Percentiles rank a stretch among this genome's conserved stretches.
Conservation (phyloP, 1,140 invertebrate genomes). For the Sminthurinus signatus region DNA sequence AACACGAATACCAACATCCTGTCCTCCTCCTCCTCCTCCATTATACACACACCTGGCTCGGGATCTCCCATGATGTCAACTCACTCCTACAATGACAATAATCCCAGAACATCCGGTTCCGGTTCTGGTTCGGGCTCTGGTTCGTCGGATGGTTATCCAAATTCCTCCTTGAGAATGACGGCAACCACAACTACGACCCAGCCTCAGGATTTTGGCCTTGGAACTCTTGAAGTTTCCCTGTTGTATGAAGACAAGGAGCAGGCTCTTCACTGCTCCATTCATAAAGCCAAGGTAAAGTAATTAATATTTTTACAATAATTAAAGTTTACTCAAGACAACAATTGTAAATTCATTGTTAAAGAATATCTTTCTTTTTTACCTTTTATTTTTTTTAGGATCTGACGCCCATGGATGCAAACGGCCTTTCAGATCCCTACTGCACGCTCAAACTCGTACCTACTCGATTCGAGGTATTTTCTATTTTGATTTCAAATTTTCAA, state of each 20-base stretch:
- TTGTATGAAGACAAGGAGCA: constrained; percentile 68
- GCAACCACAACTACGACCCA: no score
- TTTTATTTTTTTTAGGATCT: constrained; percentile 51
- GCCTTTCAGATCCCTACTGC: constrained; percentile 85
- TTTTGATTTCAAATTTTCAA: background rate
- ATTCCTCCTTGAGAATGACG: no score
- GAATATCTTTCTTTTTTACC: no score
- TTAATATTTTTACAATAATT: constrained; percentile 1
- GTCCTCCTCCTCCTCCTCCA: no score
- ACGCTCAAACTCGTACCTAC: constrained; percentile 76
- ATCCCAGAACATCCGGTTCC: no score
- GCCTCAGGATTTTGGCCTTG: constrained; percentile 44
- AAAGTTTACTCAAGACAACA: background rate
- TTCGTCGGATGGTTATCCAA: no score
- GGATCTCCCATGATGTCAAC: no score
- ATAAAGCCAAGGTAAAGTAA: constrained; percentile 52
- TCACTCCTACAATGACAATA: no score
- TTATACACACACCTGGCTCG: no score
- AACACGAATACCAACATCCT: no score
- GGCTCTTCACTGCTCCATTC: constrained; percentile 69
- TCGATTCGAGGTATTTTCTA: constrained; percentile 53
- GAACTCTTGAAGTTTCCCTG: constrained; percentile 63
- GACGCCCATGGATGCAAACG: constrained; percentile 80
- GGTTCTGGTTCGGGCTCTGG: no score
- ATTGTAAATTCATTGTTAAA: no score